A percentile compares a stretch with the other conserved stretches of the same genome.
Conservation (phyloP, 2,113 vertebrate species). For the Delphinapterus leucas region DNA sequence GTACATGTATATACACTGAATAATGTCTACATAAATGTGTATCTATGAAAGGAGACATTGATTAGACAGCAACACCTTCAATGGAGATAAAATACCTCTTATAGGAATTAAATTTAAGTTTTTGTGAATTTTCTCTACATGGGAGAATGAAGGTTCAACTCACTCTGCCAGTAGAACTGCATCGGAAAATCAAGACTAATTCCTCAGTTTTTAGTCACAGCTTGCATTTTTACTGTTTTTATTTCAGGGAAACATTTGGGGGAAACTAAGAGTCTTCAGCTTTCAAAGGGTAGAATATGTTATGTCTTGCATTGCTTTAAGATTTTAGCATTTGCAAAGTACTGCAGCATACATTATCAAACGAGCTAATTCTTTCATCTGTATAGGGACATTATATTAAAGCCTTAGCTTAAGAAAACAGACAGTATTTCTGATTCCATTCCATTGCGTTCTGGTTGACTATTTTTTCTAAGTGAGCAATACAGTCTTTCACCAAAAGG, state of each 20-base stretch:
- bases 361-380: background rate
- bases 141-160: background rate
- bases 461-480: background rate
- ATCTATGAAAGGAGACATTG: background rate
- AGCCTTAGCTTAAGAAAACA: background rate
- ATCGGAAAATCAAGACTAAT: constrained; percentile 2
- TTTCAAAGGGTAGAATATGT: background rate
- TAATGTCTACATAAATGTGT: background rate
- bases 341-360: background rate
- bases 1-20: background rate
- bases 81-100: background rate
- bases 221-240: background rate
- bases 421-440: background rate
- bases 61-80: background rate
- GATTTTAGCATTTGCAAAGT: background rate
- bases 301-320: background rate
- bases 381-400: background rate
- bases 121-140: background rate
- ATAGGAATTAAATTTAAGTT: background rate
- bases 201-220: background rate
- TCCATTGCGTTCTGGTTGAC: background rate
- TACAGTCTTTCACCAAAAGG: background rate
- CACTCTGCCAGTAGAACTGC: background rate
- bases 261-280: background rate
- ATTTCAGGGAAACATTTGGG: constrained; percentile 1